Evolutionary conservation across 2,888 invertebrate genomes (phyloP), one percentile per base, ranked within the genome.

Genomic region (Trachelus troglodyta): DNA sequence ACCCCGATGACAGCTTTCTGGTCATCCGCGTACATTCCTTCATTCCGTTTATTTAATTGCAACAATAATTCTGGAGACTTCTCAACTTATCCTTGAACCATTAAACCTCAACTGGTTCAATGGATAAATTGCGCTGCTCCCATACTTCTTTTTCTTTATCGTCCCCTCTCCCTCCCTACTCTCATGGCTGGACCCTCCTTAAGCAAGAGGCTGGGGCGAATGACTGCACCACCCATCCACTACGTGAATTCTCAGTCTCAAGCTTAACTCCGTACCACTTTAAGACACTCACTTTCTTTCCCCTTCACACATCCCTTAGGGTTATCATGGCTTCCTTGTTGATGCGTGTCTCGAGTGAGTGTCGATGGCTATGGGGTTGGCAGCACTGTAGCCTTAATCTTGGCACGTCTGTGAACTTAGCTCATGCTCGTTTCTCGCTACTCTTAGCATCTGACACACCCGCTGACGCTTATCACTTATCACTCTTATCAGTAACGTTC

Each of bases 61-160:
- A 9, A 56, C 56, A 9, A 56, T 9, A 23, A 56, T 1, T 15
- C 23, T 9, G 0, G 23, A 23, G 56, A 56, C 56, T 56, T 56
- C 56, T 23, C 0, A 56, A 23, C 1, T 71, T 80, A 79, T 81
- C 76, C 80, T 77, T 77, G 78, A 75, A 79, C 84, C 86, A 87
- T 88, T 88, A 83, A 87, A 82, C 83, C 88, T 83, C 87, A 88
- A 31, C 87, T 87, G 83, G 87, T 87, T 83, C 85, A 88, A 89
- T 89, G 83, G 84, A 89, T 88, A 89, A 89, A 89, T 89, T 88
- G 86, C 87, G 77, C 12, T 80, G 68, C 73, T 76, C 34, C 56
- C 56, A 23, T 56, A 56, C 74, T 77, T 80, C 81, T 81, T 81
- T 79, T 80, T 81, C 81, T 79, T 11, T 78, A 74, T 81, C 71